Evolutionary conservation across 1,140 invertebrate species (phyloP).

Genomic region (Rhagoletis pomonella): DNA sequence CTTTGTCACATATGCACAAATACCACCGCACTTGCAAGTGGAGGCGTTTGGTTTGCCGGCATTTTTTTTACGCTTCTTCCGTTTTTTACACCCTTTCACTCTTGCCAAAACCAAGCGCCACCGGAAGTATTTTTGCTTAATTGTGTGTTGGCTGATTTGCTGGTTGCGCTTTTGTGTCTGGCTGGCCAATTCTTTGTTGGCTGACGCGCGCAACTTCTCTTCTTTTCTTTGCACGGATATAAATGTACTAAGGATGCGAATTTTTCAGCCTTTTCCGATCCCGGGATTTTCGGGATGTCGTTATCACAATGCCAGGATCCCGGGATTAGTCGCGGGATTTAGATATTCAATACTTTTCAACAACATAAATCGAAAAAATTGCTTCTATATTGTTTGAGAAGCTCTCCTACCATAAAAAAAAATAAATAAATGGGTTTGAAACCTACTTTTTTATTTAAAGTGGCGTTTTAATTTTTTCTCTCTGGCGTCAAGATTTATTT

Average conservation of each 20-base stretch:
- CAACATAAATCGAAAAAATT: too few species aligned
- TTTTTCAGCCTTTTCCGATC: too few species aligned
- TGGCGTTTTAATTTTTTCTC: too few species aligned
- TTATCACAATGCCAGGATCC: too few species aligned
- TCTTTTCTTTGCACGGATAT: neutral
- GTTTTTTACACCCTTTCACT: neutral
- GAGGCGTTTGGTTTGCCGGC: conserved; percentile 16
- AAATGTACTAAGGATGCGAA: neutral
- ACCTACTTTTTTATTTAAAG: too few species aligned
- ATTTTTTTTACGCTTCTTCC: conserved; percentile 31
- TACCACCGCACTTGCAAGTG: neutral
- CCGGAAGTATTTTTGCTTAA: conserved; percentile 41
- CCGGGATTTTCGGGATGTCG: too few species aligned
- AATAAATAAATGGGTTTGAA: too few species aligned
- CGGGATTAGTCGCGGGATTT: too few species aligned
- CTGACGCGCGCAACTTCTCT: neutral
- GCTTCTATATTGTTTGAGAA: too few species aligned
- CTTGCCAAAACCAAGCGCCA: neutral
- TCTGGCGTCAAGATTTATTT: too few species aligned
- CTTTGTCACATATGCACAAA: neutral
- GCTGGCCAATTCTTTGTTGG: neutral
- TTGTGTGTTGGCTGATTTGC: conserved; percentile 37
- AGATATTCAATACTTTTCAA: too few species aligned
- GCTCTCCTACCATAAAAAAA: too few species aligned
- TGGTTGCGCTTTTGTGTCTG: conserved; percentile 42